Evolutionary conservation across 2,113 vertebrate species (phyloP), one percentile per base, ranked within the genome.

Genomic region (Chloropsis hardwickii): DNA sequence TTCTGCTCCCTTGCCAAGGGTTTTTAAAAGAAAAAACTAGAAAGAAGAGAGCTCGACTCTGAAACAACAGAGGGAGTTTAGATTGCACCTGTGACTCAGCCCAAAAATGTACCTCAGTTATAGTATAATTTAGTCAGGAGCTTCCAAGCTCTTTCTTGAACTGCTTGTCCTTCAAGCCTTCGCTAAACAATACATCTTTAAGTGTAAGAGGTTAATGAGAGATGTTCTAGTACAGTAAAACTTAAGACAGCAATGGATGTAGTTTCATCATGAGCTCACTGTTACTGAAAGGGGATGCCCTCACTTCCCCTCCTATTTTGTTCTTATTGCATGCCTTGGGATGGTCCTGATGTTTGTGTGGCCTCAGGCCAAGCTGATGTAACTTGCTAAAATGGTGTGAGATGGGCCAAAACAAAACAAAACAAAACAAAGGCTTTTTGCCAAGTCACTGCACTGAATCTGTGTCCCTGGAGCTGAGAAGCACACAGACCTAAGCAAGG

Each of bases 251-350:
- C 1, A 5, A 7, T 4, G 7, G 54, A 80, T 72, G n/a, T 61
- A 50, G 50, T 65, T 83, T 86, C 50, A 72, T 76, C 50, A n/a
- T 0, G 2, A 81, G 28, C 47, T 80, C 48, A 31, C 66, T 88
- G 58, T 45, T 47, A 22, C 80, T 81, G 81, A 22, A 84, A 92
- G 54, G 58, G 76, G 24, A 66, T 22, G 72, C 76, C 80, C 42
- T 91, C 28, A 9, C 81, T 89, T 92, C 69, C 72, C 81, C 64
- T 91, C 89, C 77, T 79, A 11, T 86, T 89, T 91, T 96, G 90
- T 91, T 94, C 73, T 69, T 74, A 1, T 31, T 89, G 39, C 78
- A 78, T 84, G 69, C 51, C 56, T 71, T 71, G 51, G 84, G 61
- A 90, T 67, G 83, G 60, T 86, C 92, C 77, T 58, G 69, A 79